Base-by-base conservation (phyloP, 2,888 invertebrate species). In the Eurytoma adleriae region DNA sequence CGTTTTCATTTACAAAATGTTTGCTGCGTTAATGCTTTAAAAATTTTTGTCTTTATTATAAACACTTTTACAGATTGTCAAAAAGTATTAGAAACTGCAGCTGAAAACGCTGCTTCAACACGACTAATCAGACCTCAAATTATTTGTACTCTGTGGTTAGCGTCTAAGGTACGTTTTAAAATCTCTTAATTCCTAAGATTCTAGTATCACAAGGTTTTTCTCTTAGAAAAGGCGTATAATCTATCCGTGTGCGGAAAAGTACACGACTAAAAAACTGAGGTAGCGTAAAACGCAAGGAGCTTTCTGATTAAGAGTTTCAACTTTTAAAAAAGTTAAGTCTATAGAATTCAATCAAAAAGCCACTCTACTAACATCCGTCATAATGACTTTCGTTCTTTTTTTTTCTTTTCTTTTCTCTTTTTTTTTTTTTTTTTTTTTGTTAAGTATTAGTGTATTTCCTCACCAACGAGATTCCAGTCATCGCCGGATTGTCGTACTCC, bases 401-500 rank as follows among this genome's bases (percentile, higher is more conserved):
- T 40, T n/a, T n/a, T n/a, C n/a, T n/a, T n/a, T n/a, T n/a, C n/a
- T n/a, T n/a, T n/a, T n/a, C n/a, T n/a, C n/a, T 40, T 40, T 10
- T 40, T 40, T n/a, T n/a, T n/a, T n/a, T n/a, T n/a, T n/a, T 40
- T 30, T 40, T 40, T 40, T 40, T 40, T 40, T 40, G 4, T 40
- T 70, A 59, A 71, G 18, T 84, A 85, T 87, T 85, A 85, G 87
- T 86, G 86, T 85, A 87, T 85, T 86, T 88, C 89, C 90, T 91
- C 89, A 90, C 90, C 90, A 90, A 90, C 90, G 88, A 90, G 89
- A 86, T 90, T 90, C 90, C 91, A 91, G 89, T 90, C 91, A 86
- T 91, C 90, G 76, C 91, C 90, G 85, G 87, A 85, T 71, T 88
- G 87, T 78, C 90, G 87, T 83, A 88, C 85, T 76, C 90, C 88